phyloP scores from a whole-genome alignment of 30 jellyfish, hydroid and myxozoan species.

The Turritopsis dohrnii region DNA sequence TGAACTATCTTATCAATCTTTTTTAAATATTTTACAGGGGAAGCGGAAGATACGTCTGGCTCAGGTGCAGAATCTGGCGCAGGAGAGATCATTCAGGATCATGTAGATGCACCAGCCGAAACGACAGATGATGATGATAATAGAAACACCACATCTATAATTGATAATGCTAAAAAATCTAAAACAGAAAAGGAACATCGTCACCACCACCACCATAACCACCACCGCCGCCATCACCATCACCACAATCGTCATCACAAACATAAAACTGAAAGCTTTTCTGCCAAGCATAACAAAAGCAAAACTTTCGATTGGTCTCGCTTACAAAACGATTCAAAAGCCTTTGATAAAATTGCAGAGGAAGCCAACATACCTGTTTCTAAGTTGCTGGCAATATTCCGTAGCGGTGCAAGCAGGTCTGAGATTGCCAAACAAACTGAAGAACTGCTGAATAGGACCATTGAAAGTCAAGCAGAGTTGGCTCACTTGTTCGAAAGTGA shows the following conservation, averaged over 20 bases:
- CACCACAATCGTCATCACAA: constrained; percentile 23
- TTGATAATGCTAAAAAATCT: neutral
- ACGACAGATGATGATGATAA: neutral
- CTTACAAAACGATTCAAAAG: constrained; percentile 6
- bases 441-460: constrained; percentile 14
- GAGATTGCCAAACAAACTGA: constrained; percentile 27
- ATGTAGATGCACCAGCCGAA: neutral
- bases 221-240: constrained; percentile 55
- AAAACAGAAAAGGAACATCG: neutral
- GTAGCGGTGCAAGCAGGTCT: constrained; percentile 30
- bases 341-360: constrained; percentile 14
- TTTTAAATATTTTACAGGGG: constrained; percentile 7
- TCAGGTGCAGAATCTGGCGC: constrained; percentile 26
- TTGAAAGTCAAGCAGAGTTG: constrained; percentile 29
- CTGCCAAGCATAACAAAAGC: neutral
- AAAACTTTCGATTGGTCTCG: constrained; percentile 14
- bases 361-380: constrained; percentile 27
- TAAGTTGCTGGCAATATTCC: constrained; percentile 18
- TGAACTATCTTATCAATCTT: neutral
- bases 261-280: neutral
- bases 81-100: neutral
- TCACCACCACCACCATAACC: constrained; percentile 58
- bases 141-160: neutral
- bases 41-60: constrained; percentile 16
- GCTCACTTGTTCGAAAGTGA: constrained; percentile 13